A percentile compares a stretch with the other conserved stretches of the same genome.
These are phyloP conservation scores for Myotis davidii DNA, from an alignment of 2,113 vertebrate species.

Conservation along the genomic window DNA sequence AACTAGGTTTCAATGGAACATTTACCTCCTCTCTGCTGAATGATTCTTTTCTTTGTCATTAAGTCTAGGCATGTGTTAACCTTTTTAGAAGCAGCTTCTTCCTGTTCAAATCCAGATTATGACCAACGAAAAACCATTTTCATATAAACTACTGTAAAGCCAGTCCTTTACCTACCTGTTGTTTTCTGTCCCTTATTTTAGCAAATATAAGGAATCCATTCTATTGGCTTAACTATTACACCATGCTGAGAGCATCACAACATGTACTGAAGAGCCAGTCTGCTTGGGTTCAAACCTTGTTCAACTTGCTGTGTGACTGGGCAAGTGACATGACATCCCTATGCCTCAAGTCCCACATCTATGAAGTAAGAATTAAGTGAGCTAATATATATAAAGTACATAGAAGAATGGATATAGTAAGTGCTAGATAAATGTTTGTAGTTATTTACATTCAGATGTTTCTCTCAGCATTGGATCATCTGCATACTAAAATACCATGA, in stretches of 20 bases:
- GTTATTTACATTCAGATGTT: neutral
- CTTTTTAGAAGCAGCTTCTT: neutral
- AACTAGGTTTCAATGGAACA: neutral
- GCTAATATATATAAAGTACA: neutral
- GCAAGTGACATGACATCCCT: neutral
- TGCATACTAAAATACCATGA: neutral
- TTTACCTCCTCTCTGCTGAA: slow-evolving; percentile 3
- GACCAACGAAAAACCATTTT: neutral
- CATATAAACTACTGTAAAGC: neutral
- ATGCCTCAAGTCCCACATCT: neutral
- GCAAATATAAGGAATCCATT: neutral
- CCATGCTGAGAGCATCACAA: neutral
- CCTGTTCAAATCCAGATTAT: neutral
- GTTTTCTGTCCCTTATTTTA: neutral
- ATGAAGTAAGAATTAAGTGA: slow-evolving; percentile 15
- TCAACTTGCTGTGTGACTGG: neutral
- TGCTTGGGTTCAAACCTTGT: neutral
- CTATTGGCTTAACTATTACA: neutral
- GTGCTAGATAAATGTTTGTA: neutral
- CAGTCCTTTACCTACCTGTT: neutral
- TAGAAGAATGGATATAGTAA: neutral
- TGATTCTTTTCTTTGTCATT: neutral
- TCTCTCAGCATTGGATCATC: neutral
- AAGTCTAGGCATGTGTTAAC: neutral
- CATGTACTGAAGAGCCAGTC: neutral